Percentiles rank a stretch among this genome's conserved stretches.
phyloP scores from a whole-genome alignment of 1,140 invertebrate genomes.

The Drosophila watanabei region DNA sequence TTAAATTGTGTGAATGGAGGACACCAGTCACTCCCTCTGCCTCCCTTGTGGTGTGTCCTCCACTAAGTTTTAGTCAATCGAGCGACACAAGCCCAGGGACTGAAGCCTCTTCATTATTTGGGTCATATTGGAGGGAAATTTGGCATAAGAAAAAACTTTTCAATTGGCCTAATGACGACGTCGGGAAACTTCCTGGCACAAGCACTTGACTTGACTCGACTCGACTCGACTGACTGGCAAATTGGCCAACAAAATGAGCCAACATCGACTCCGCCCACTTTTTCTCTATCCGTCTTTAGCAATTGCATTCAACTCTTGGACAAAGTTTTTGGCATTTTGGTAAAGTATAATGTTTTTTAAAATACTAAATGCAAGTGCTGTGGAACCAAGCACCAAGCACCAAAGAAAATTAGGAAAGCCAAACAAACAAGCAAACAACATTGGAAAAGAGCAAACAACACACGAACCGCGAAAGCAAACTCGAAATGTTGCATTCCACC shows the following conservation, averaged over 20 bases:
- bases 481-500: slow-evolving; percentile 73
- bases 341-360: slow-evolving; percentile 71
- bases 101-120: slow-evolving; percentile 43
- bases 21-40: background rate
- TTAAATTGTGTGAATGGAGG: slow-evolving; percentile 65
- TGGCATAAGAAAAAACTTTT: slow-evolving; percentile 46
- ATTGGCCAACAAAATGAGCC: slow-evolving; percentile 53
- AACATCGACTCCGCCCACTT: slow-evolving; percentile 17
- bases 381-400: slow-evolving; percentile 22
- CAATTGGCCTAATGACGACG: slow-evolving; percentile 58
- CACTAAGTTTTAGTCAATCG: slow-evolving; percentile 40
- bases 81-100: slow-evolving; percentile 27
- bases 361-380: slow-evolving; percentile 59
- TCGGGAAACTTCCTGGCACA: slow-evolving; percentile 43
- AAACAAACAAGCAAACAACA: slow-evolving; percentile 44
- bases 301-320: slow-evolving; percentile 51
- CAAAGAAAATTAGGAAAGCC: slow-evolving; percentile 50
- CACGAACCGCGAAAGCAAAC: slow-evolving; percentile 37
- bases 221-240: slow-evolving; percentile 40
- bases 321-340: slow-evolving; percentile 46
- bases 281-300: slow-evolving; percentile 13
- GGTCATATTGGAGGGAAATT: slow-evolving; percentile 49
- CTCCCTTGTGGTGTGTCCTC: slow-evolving; percentile 17
- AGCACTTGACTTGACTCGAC: slow-evolving; percentile 43
- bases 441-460: slow-evolving; percentile 30